Evolutionary conservation across 2,797 vertebrate genomes (phyloP), one percentile per base, ranked within the genome.

Genomic region (Heliangelus exortis): DNA sequence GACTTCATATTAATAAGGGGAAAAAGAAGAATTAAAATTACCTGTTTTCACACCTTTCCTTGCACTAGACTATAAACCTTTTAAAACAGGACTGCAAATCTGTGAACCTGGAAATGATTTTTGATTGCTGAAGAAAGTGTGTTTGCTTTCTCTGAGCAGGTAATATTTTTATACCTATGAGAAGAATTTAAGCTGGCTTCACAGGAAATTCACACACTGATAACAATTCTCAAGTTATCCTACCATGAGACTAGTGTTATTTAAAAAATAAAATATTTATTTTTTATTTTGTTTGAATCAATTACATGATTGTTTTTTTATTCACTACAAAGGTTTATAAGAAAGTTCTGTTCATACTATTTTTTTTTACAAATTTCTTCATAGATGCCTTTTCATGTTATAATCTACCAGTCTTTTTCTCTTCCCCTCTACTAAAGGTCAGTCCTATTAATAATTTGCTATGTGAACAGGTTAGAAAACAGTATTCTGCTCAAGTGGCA

Each of bases 371-470:
- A 31, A 5, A 20, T 82, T 53, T 85, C 22, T 83, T 84, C 29
- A 34, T 2, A 2, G 23, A n/a, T 66, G 5, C 4, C 14, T 88
- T 84, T 92, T 43, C 25, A 23, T 63, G 43, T 81, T 53, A 18
- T 21, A 71, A 75, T 72, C 33, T 78, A 18, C 55, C 19, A 31
- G 29, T 65, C 43, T 85, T 96, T 92, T 90, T 95, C 26, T 45
- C 68, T 87, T 95, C 59, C 39, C 39, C 31, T 43, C n/a, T 79
- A 54, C 12, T 90, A 97, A 95, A 97, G 88, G 77, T 96, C 94
- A 96, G 12, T 84, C 53, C 39, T 95, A 57, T 96, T 89, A 94
- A 85, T 12, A 59, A 53, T 81, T 66, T 55, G 85, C 33, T 55
- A 3, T 71, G 43, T 26, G 50, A 89, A 67, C 41, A 31, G 77